Percentiles rank a stretch among this genome's conserved stretches.
Conservation (phyloP, 2,113 vertebrate genomes). For the Rafetus swinhoei region DNA sequence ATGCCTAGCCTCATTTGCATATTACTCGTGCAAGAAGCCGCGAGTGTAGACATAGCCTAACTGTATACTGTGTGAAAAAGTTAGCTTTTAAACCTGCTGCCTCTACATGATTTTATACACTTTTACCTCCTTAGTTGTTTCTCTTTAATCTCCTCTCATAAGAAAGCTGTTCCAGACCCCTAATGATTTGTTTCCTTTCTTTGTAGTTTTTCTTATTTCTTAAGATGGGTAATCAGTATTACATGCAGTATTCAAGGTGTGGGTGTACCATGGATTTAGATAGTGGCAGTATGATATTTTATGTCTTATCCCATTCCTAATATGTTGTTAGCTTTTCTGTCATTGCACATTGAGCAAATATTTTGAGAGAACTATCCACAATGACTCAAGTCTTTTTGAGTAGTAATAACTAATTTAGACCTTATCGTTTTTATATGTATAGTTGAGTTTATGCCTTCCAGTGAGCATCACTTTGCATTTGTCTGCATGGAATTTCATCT, state of each 20-base stretch:
- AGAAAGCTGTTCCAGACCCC: background rate
- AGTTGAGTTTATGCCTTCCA: background rate
- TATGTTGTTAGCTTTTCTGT: background rate
- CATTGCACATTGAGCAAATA: background rate
- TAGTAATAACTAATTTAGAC: background rate
- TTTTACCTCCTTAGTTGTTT: background rate
- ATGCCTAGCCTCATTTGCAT: too few relatives aligned
- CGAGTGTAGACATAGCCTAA: too few relatives aligned
- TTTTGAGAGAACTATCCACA: background rate
- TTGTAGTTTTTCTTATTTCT: background rate
- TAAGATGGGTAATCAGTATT: background rate
- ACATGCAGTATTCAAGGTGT: background rate
- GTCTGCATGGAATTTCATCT: too few relatives aligned
- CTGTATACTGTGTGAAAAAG: background rate
- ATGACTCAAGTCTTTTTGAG: background rate
- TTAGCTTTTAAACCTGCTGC: background rate
- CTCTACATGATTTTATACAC: background rate
- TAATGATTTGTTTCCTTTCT: background rate
- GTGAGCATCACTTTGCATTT: background rate
- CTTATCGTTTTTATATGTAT: background rate
- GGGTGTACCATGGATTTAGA: background rate
- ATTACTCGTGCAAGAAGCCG: too few relatives aligned
- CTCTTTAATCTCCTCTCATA: background rate
- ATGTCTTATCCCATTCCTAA: background rate
- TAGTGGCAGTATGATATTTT: background rate